Conservation (phyloP, 2,888 invertebrate genomes). For the Chesias legatella region DNA sequence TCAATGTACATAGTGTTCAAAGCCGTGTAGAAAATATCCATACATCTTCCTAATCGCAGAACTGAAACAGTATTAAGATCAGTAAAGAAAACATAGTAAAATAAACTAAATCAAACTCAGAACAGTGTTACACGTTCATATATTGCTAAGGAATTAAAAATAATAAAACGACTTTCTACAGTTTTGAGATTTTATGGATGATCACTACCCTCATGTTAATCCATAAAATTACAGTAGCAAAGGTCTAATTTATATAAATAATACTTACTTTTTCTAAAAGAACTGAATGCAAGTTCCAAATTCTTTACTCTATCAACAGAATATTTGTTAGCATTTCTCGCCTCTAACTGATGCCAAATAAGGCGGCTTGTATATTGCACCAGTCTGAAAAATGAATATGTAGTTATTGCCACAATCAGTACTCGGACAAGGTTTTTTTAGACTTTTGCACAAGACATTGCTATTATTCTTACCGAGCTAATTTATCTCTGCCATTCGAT, state of each 20-base stretch:
- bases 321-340: constrained; percentile 81
- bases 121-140: too few relatives aligned
- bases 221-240: too few relatives aligned
- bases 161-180: too few relatives aligned
- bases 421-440: too few relatives aligned
- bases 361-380: constrained; percentile 90
- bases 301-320: constrained; percentile 88
- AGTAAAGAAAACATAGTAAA: constrained; percentile 8
- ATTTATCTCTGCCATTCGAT: constrained; percentile 77
- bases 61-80: constrained; percentile 80
- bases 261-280: constrained; percentile 89
- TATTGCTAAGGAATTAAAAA: too few relatives aligned
- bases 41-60: constrained; percentile 90
- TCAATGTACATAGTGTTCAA: constrained; percentile 86
- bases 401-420: too few relatives aligned
- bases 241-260: too few relatives aligned
- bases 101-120: too few relatives aligned
- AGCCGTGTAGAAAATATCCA: constrained; percentile 89
- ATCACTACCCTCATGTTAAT: too few relatives aligned
- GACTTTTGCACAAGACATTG: too few relatives aligned
- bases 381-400: constrained; percentile 77
- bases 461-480: constrained; percentile 62
- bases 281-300: constrained; percentile 90
- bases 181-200: too few relatives aligned
- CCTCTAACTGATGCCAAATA: constrained; percentile 88